Conservation (phyloP, 2,888 invertebrate species). For the Norana najaformis region DNA sequence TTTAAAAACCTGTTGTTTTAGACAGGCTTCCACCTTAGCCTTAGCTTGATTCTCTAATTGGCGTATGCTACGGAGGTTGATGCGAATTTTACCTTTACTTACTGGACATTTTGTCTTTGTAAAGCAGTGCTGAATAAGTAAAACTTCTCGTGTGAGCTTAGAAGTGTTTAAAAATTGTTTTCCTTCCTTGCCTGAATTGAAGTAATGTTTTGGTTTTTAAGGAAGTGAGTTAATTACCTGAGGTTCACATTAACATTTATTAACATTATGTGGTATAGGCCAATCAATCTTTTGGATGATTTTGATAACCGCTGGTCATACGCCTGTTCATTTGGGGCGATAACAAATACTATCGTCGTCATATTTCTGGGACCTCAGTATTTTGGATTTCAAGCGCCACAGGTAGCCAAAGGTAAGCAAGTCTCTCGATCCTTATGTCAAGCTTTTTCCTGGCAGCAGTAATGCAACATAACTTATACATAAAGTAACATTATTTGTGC, state of each 20-base stretch:
- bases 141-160: too few relatives aligned
- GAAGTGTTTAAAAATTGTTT: too few relatives aligned
- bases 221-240: not conserved
- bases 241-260: not conserved
- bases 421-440: not conserved
- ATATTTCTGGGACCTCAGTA: constrained; percentile 30
- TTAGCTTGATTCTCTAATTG: too few relatives aligned
- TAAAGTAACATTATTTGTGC: too few relatives aligned
- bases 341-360: constrained; percentile 42
- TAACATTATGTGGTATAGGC: constrained; percentile 36
- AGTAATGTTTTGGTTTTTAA: not conserved
- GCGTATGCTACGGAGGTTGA: too few relatives aligned
- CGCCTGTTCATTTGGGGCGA: constrained; percentile 45
- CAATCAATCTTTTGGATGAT: constrained; percentile 44
- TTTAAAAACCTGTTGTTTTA: not conserved
- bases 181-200: not conserved
- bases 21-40: too few relatives aligned
- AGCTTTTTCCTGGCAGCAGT: not conserved
- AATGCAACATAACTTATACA: not conserved
- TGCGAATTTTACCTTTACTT: too few relatives aligned
- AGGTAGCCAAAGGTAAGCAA: constrained; percentile 20
- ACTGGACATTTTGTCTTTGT: too few relatives aligned
- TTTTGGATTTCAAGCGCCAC: constrained; percentile 9
- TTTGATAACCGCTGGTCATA: constrained; percentile 44
- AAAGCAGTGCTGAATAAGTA: too few relatives aligned